Evolutionary conservation across 2,888 invertebrate species (phyloP).

Genomic region (Hypselothyrea guttata): DNA sequence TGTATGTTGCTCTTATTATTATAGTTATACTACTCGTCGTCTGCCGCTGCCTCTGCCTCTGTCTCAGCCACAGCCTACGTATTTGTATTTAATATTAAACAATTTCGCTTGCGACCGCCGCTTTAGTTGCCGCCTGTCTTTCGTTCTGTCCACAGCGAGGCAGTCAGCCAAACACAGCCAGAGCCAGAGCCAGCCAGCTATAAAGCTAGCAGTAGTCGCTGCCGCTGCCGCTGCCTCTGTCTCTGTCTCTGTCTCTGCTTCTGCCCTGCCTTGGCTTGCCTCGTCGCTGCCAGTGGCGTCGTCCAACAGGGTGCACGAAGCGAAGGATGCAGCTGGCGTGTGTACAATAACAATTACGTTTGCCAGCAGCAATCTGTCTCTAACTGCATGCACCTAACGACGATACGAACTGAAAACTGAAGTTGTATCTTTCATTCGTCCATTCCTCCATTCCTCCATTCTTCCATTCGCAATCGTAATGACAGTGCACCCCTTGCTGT

Average conservation of each 20-base stretch:
- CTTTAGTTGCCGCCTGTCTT: slow-evolving; percentile 73
- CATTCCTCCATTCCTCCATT: too few species aligned
- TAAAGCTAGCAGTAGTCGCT: slow-evolving; percentile 56
- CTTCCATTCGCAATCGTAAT: too few species aligned
- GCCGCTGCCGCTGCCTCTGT: slow-evolving; percentile 42
- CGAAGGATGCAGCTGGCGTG: not conserved
- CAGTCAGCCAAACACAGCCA: slow-evolving; percentile 68
- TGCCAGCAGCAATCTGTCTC: slow-evolving; percentile 28
- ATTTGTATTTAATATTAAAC: slow-evolving; percentile 55
- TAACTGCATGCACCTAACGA: slow-evolving; percentile 35
- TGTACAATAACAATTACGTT: slow-evolving; percentile 1
- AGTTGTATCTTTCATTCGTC: slow-evolving; percentile 43
- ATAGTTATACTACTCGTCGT: slow-evolving; percentile 35
- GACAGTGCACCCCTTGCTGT: slow-evolving; percentile 38
- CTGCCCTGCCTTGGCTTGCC: slow-evolving; percentile 27
- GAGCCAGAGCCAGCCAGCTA: slow-evolving; percentile 53
- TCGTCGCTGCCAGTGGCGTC: slow-evolving; percentile 41
- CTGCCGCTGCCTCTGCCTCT: slow-evolving; percentile 14
- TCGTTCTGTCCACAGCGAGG: slow-evolving; percentile 71
- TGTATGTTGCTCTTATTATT: slow-evolving; percentile 41
- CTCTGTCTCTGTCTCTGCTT: too few species aligned
- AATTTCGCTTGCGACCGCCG: slow-evolving; percentile 56
- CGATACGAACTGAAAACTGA: slow-evolving; percentile 33
- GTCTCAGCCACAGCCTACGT: slow-evolving; percentile 6
- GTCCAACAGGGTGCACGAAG: slow-evolving; percentile 5